Evolutionary conservation across 2,888 invertebrate species (phyloP), one percentile per base, ranked within the genome.

Genomic region (Hofmannophila pseudospretella): DNA sequence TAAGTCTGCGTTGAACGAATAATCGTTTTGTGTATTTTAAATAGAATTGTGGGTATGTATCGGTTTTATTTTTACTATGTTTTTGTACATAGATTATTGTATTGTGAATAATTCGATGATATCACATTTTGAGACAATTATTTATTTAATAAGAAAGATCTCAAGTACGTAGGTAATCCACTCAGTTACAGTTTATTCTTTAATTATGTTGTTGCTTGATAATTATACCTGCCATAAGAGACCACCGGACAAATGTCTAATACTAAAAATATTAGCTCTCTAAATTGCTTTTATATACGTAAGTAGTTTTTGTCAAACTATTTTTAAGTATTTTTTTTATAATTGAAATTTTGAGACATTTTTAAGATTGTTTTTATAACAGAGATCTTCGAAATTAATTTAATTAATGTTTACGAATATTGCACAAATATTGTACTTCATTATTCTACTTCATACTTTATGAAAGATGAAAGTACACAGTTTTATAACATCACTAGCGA

Each of bases 181-280:
- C 47, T 52, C n/a, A n/a, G 39, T 54, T 53, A 47, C 44, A 45
- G 49, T 38, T 33, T 45, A 47, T 44, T 46, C 29, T 41, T 42
- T 50, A 47, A 26, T 42, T 48, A 39, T 23, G 8, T 2, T 23
- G n/a, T 49, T 48, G 32, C 51, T 45, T 56, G 54, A 51, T n/a
- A 51, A 46, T 54, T 58, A 29, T 47, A 47, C 49, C 34, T 51
- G 49, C 51, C 56, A 55, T 60, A 50, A 41, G 29, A 53, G 42
- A 68, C 67, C 69, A 68, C 69, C 69, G 59, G 54, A 51, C 42
- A n/a, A n/a, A n/a, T 51, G 46, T 51, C 28, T 36, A 56, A 53
- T 46, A 49, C 46, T 51, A 58, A 53, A n/a, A n/a, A n/a, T n/a
- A 51, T 44, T 54, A 45, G 59, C 59, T 65, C 57, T 63, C 58